These are phyloP conservation scores for Anoplolepis gracilipes DNA, from an alignment of 1,140 invertebrate species.

Conservation along the genomic window DNA sequence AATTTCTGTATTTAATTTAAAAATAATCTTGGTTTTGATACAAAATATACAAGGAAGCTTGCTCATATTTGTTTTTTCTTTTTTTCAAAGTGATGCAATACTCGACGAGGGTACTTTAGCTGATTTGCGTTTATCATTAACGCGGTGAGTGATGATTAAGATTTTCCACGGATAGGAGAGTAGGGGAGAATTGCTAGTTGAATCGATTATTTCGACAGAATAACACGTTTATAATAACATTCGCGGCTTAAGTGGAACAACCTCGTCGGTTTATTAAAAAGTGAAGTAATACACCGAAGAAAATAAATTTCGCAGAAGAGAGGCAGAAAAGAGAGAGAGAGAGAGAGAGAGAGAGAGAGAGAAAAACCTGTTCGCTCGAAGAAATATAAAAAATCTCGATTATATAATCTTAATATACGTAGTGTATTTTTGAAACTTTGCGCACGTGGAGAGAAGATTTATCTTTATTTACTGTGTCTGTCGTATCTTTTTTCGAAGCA, in stretches of 20 bases:
- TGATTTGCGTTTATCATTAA: neutral
- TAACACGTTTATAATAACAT: neutral
- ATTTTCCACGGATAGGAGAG: neutral
- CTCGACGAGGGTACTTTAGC: neutral
- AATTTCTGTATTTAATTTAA: neutral
- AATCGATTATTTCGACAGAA: constrained; percentile 26
- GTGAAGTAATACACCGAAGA: neutral
- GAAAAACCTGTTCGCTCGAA: neutral
- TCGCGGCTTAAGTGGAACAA: neutral
- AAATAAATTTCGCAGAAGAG: neutral
- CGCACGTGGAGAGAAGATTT: neutral
- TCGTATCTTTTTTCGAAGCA: neutral
- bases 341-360: too few species aligned
- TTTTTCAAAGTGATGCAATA: neutral
- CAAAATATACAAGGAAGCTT: neutral
- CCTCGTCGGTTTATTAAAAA: constrained; percentile 6
- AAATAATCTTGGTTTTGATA: neutral
- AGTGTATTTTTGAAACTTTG: neutral
- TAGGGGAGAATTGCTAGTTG: neutral
- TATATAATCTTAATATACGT: constrained; percentile 5
- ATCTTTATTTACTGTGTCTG: constrained; percentile 2
- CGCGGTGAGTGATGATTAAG: neutral
- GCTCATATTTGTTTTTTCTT: neutral
- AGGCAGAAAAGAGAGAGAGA: neutral
- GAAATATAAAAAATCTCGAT: constrained; percentile 11